Evolutionary conservation across 92 coral and sea anemone species (phyloP).

Genomic region (Hydrozoanthus gracilis): DNA sequence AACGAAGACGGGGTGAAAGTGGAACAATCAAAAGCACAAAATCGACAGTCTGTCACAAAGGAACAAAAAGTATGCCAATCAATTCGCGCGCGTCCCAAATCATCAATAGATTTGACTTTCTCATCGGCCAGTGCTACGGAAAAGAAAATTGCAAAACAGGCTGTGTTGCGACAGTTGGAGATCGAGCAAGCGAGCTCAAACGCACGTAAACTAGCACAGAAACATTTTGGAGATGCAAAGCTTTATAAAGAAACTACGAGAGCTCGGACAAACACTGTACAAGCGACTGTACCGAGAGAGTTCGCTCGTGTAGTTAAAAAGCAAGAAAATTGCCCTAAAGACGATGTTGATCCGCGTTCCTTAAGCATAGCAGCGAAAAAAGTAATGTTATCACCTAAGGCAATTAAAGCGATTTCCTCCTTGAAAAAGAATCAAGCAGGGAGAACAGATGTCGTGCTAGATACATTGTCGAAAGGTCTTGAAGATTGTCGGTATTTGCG

Average conservation of each 20-base stretch:
- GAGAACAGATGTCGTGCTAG: neutral
- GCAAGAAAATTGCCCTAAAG: neutral
- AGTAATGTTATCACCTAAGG: neutral
- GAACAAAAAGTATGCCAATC: neutral
- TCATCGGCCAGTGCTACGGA: neutral
- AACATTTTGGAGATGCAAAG: slow-evolving; percentile 1
- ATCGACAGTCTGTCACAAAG: neutral
- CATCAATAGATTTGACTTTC: neutral
- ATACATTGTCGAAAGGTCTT: neutral
- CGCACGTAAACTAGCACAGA: neutral
- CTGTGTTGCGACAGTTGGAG: neutral
- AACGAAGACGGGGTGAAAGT: neutral
- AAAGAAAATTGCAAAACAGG: neutral
- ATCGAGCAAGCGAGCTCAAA: neutral
- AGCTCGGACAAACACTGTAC: neutral
- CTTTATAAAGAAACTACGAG: neutral
- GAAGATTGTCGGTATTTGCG: neutral
- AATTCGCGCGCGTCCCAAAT: neutral
- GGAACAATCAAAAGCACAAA: neutral
- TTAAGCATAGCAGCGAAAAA: neutral
- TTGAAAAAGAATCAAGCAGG: neutral
- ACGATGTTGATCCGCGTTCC: too few relatives aligned
- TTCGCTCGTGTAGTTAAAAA: neutral
- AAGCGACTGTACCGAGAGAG: neutral
- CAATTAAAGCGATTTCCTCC: neutral